Conservation (phyloP, 2,888 invertebrate genomes). For the Macrosiphum euphorbiae region DNA sequence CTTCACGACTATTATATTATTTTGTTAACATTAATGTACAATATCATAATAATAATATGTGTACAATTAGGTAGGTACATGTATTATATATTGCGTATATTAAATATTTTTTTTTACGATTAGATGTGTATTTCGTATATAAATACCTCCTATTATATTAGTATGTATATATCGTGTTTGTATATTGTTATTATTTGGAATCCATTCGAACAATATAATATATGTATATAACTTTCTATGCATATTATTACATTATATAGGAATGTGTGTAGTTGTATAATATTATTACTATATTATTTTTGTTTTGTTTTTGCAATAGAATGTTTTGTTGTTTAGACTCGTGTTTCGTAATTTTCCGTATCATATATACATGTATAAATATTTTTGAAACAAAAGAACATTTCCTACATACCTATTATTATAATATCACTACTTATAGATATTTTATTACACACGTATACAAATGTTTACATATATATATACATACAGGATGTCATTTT, state of each 20-base stretch:
- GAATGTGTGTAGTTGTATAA: not conserved
- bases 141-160: not conserved
- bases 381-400: conserved; percentile 10
- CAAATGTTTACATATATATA: not conserved
- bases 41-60: not conserved
- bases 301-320: conserved; percentile 29
- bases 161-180: not conserved
- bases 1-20: not conserved
- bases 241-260: not conserved
- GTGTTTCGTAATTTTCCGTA: conserved; percentile 14
- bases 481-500: not conserved
- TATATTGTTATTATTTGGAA: not conserved
- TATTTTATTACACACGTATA: not conserved
- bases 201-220: not conserved
- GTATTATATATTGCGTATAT: not conserved
- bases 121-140: not conserved
- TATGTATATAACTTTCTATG: not conserved
- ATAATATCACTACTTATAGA: not conserved
- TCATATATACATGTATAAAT: not conserved
- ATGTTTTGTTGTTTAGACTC: conserved; percentile 41
- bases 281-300: conserved; percentile 17
- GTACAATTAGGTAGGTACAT: not conserved
- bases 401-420: conserved; percentile 16
- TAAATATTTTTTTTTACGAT: not conserved
- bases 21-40: not conserved